These are phyloP conservation scores for Eclectus roratus DNA, from an alignment of 2,113 vertebrate species.

Conservation along the genomic window DNA sequence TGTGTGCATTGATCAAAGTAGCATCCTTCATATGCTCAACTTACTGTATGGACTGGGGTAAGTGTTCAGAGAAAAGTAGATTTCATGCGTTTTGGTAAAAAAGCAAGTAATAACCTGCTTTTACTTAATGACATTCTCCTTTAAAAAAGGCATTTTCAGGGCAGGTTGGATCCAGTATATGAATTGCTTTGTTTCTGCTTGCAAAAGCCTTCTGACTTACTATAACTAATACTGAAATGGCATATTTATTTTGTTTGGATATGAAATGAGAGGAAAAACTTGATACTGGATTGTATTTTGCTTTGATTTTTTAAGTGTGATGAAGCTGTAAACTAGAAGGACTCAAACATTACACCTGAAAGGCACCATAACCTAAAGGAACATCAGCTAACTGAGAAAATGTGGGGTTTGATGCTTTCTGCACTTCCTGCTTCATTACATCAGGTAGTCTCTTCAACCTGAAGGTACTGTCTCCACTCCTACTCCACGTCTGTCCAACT, in stretches of 20 bases:
- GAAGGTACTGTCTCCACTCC: background rate
- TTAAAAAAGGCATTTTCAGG: background rate
- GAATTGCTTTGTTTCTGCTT: background rate
- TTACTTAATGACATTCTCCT: background rate
- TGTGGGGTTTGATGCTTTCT: background rate
- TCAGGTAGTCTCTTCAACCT: background rate
- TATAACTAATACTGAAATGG: background rate
- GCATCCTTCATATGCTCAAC: background rate
- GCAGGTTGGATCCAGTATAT: background rate
- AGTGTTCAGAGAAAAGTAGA: background rate
- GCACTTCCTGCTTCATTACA: background rate
- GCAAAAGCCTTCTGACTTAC: background rate
- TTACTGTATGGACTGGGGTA: background rate
- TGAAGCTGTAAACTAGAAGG: background rate
- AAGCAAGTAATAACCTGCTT: background rate
- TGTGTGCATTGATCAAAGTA: background rate
- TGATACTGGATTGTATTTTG: background rate
- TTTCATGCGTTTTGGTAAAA: background rate
- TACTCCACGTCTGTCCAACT: background rate
- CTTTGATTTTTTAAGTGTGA: background rate
- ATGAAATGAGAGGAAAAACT: background rate
- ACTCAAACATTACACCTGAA: background rate
- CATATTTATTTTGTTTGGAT: background rate
- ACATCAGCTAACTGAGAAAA: background rate
- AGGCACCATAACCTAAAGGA: background rate